These are phyloP conservation scores for Acestrorhynchus altus DNA, from an alignment of 2,797 vertebrate genomes.

Conservation along the genomic window DNA sequence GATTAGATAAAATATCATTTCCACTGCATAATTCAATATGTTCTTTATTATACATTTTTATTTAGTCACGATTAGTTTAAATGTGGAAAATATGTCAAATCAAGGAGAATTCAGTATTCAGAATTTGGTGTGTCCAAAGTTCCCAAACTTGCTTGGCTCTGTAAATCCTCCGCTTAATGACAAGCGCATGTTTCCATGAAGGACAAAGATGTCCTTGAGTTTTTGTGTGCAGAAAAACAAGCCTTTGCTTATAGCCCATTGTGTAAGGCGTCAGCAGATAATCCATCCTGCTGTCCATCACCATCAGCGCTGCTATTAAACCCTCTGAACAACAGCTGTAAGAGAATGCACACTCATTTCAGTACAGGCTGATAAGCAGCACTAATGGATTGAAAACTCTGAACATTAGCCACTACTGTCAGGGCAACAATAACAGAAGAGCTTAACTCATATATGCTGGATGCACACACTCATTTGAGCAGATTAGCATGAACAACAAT, in stretches of 20 bases:
- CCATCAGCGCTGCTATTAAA: slow-evolving; percentile 43
- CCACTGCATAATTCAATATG: no score
- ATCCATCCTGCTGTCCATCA: slow-evolving; percentile 48
- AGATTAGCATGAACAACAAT: neutral
- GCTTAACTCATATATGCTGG: neutral
- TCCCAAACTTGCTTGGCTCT: neutral
- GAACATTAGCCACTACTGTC: slow-evolving; percentile 8
- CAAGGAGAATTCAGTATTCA: no score
- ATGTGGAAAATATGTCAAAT: no score
- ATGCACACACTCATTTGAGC: neutral
- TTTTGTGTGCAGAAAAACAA: slow-evolving; percentile 13
- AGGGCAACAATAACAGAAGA: slow-evolving; percentile 18
- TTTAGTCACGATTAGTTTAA: no score
- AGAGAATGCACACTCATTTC: slow-evolving; percentile 36
- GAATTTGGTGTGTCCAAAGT: no score
- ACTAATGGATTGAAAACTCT: slow-evolving; percentile 33
- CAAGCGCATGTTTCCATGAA: neutral
- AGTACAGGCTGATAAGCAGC: slow-evolving; percentile 48
- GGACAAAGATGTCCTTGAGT: neutral
- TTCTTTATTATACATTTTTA: no score
- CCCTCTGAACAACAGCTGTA: slow-evolving; percentile 41
- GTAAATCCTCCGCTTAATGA: neutral
- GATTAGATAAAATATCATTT: no score
- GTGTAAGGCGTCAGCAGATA: slow-evolving; percentile 37
- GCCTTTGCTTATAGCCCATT: slow-evolving; percentile 34